Evolutionary conservation across 1,140 invertebrate species (phyloP).

Genomic region (Phymorhynchus buccinoides): DNA sequence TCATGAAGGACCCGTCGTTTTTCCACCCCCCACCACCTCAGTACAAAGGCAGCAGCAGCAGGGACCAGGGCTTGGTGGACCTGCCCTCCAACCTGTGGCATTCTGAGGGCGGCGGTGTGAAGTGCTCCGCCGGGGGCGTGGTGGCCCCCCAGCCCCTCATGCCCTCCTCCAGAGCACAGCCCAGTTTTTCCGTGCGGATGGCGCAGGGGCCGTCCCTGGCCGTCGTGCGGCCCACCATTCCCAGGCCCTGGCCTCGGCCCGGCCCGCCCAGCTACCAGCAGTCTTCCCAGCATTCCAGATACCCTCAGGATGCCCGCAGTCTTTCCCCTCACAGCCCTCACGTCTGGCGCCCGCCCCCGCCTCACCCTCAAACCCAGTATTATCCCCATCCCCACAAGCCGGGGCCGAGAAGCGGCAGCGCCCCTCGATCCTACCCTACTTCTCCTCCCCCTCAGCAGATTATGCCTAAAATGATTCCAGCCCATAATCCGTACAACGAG

Average conservation of each 20-base stretch:
- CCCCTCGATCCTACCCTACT: neutral
- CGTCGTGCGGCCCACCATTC: neutral
- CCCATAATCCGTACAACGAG: neutral
- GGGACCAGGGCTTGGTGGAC: neutral
- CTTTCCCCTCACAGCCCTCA: neutral
- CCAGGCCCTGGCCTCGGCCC: constrained; percentile 14
- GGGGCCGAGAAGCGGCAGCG: neutral
- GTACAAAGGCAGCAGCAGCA: neutral
- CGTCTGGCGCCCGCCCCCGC: neutral
- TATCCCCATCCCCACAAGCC: neutral
- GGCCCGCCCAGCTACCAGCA: neutral
- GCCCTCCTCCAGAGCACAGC: constrained; percentile 30
- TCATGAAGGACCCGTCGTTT: constrained; percentile 27
- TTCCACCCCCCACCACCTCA: constrained; percentile 26
- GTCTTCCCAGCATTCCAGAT: neutral
- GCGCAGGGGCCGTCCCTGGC: constrained; percentile 27
- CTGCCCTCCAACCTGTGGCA: neutral
- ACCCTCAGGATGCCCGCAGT: neutral
- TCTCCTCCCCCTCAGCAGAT: constrained; percentile 19
- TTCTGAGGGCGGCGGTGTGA: constrained; percentile 36
- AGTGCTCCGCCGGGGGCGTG: neutral
- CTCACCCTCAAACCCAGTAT: constrained; percentile 11
- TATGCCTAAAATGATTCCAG: neutral
- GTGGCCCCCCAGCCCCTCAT: neutral
- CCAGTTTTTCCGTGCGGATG: constrained; percentile 43